These are phyloP conservation scores for Oncorhynchus tshawytscha DNA, from an alignment of 2,113 vertebrate species.

Conservation along the genomic window DNA sequence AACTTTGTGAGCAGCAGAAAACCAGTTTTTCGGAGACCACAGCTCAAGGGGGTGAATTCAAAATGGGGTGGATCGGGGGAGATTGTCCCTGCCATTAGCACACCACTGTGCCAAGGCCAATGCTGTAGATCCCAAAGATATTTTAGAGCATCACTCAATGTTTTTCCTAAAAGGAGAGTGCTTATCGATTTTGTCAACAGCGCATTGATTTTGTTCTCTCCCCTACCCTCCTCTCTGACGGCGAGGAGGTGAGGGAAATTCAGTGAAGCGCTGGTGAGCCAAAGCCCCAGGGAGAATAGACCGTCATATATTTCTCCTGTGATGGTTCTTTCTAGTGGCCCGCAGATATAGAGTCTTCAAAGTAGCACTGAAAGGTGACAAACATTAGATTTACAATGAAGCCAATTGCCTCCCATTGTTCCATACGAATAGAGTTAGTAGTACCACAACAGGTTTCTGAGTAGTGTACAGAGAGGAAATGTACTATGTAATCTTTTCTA, in stretches of 20 bases:
- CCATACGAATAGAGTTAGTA: too few species aligned
- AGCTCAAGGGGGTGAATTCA: conserved; percentile 15
- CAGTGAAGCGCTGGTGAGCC: conserved; percentile 38
- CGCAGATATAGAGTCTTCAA: conserved; percentile 51
- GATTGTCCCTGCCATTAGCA: conserved; percentile 51
- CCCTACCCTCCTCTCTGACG: conserved; percentile 9
- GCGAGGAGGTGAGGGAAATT: conserved; percentile 35
- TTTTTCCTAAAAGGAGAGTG: conserved; percentile 69
- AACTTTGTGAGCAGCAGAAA: too few species aligned
- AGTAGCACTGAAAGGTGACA: neutral
- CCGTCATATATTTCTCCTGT: conserved; percentile 40
- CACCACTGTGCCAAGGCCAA: conserved; percentile 34
- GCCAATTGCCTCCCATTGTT: neutral
- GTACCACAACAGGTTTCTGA: too few species aligned
- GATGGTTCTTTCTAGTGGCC: conserved; percentile 48
- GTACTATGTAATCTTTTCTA: too few species aligned
- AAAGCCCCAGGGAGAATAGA: conserved; percentile 35
- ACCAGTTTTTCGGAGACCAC: neutral
- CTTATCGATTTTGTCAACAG: conserved; percentile 76
- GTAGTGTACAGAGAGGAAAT: too few species aligned
- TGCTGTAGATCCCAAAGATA: conserved; percentile 58
- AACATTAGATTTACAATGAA: neutral
- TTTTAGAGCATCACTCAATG: conserved; percentile 66
- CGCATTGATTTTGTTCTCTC: conserved; percentile 63
- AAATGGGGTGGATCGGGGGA: conserved; percentile 28